These are phyloP conservation scores for Drosophila nigromelanica DNA, from an alignment of 1,140 invertebrate genomes.

Conservation along the genomic window DNA sequence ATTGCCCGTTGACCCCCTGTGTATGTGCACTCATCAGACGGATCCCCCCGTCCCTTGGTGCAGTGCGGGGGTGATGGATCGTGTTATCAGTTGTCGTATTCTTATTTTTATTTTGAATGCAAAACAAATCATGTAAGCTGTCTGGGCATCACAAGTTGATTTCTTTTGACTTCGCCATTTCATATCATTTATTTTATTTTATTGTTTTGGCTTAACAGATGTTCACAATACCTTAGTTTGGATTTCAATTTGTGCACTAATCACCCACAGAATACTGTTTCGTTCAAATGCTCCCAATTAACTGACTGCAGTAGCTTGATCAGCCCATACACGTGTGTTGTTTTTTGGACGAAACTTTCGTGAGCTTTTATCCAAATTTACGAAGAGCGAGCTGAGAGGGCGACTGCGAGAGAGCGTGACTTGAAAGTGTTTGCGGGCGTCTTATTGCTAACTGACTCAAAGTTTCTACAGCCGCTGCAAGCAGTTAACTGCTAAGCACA, in stretches of 20 bases:
- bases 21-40: background rate
- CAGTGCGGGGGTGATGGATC: constrained; percentile 5
- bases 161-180: constrained; percentile 1
- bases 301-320: constrained; percentile 26
- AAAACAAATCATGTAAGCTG: constrained; percentile 12
- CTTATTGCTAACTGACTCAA: background rate
- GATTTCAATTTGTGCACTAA: constrained; percentile 16
- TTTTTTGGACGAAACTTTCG: constrained; percentile 5
- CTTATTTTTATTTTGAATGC: constrained; percentile 25
- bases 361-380: constrained; percentile 47
- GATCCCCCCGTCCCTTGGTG: background rate
- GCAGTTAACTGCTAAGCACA: constrained; percentile 13
- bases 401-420: constrained; percentile 34
- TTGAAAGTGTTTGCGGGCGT: constrained; percentile 28
- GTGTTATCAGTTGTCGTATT: constrained; percentile 20
- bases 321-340: constrained; percentile 50
- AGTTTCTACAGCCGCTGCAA: constrained; percentile 23
- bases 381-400: constrained; percentile 12
- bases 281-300: constrained; percentile 11
- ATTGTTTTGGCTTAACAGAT: background rate
- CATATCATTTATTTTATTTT: background rate
- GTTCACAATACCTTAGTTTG: constrained; percentile 39
- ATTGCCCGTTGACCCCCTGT: constrained; percentile 8
- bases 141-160: constrained; percentile 13
- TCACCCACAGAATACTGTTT: constrained; percentile 8